Evolutionary conservation across 2,888 invertebrate species (phyloP), one percentile per base, ranked within the genome.

Genomic region (Chymomyza fuscimana): DNA sequence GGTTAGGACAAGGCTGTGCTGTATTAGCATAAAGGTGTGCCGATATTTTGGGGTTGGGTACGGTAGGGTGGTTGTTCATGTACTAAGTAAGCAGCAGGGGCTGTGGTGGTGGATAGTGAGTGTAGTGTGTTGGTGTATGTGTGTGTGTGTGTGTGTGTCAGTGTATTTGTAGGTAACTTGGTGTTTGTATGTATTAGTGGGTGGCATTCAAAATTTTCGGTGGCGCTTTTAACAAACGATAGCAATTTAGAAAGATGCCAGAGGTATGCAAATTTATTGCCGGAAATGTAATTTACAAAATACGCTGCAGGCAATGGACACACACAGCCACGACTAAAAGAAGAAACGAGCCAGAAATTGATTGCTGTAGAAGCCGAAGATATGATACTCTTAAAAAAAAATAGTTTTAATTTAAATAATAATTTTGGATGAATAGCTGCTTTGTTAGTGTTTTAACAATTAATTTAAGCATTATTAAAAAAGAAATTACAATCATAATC

Each of bases 251-350:
- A 89, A 87, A 87, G 86, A 89, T 86, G 88, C 89, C 89, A 90
- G 87, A 89, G 89, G 90, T 90, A 91, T 91, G 90, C 90, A 91
- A 91, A 91, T 91, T 91, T 91, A 91, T 91, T 90, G 90, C 90
- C 90, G 90, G 91, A 91, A 91, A 91, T 91, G 90, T 91, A 91
- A 91, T 91, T 91, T 90, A 90, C 90, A 87, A 91, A 91, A 90
- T 89, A 82, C 87, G 91, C 90, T 89, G 86, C 81, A 79, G 87
- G 91, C 87, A 77, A 76, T 81, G 81, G 79, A 83, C 83, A 82
- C 65, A 51, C 51, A 52, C 52, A 63, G 50, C n/a, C 66, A 46
- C 59, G n/a, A 61, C n/a, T 19, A 64, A 58, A 69, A 71, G 72
- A 73, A 69, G 71, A 68, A 73, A 70, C 56, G 51, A 63, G 51